Percentiles rank a stretch among this genome's conserved stretches.
Evolutionary conservation across 1,140 invertebrate genomes (phyloP).

Genomic region (Drosophila simulans): DNA sequence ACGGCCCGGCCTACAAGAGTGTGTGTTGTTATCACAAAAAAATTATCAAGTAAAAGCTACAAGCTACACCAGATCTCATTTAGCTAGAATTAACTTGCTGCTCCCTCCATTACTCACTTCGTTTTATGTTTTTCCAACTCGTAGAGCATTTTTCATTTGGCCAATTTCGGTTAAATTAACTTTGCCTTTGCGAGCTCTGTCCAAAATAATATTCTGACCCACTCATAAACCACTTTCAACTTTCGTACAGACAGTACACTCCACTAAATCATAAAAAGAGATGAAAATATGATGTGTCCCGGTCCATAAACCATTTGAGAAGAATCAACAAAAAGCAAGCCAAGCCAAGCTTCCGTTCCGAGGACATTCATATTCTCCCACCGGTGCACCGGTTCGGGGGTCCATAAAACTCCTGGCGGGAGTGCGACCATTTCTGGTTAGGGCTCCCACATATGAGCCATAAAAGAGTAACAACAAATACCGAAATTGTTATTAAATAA

Average conservation of each 20-base stretch:
- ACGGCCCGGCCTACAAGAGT: not conserved
- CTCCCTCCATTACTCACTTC: constrained; percentile 12
- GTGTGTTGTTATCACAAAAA: not conserved
- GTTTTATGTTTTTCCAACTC: constrained; percentile 21
- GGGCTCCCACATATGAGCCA: constrained; percentile 27
- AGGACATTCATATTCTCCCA: constrained; percentile 11
- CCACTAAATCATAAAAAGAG: constrained; percentile 50
- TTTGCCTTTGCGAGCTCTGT: constrained; percentile 25
- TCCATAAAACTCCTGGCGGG: constrained; percentile 27
- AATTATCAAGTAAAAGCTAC: too few species aligned
- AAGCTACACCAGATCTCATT: constrained; percentile 1
- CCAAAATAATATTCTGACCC: constrained; percentile 33
- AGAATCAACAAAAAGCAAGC: constrained; percentile 32
- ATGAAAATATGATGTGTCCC: constrained; percentile 48
- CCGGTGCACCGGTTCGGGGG: not conserved
- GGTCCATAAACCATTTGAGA: constrained; percentile 42
- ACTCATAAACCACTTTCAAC: constrained; percentile 50
- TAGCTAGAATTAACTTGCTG: constrained; percentile 10
- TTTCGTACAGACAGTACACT: constrained; percentile 22
- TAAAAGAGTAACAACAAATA: constrained; percentile 60
- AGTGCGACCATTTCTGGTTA: constrained; percentile 7
- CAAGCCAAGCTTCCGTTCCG: constrained; percentile 8
- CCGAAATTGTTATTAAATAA: constrained; percentile 78
- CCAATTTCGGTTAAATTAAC: constrained; percentile 33
- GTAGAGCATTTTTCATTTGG: constrained; percentile 32